Conservation (phyloP, 1,140 invertebrate species). For the Ips nitidus region DNA sequence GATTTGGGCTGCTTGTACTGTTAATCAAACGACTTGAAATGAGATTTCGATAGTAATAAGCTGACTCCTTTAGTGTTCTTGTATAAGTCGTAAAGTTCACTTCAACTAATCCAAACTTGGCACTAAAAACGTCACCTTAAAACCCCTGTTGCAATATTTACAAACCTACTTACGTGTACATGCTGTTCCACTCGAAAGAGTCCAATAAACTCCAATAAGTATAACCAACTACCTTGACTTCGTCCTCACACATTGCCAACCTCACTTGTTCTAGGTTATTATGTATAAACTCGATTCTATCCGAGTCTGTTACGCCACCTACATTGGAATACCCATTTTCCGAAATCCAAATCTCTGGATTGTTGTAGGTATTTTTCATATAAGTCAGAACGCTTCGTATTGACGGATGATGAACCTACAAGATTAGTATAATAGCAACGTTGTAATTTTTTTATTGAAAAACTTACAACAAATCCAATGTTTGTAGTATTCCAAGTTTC, state of each 20-base stretch:
- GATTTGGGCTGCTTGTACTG: too few species aligned
- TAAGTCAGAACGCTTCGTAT: slow-evolving; percentile 61
- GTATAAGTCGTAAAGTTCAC: slow-evolving; percentile 8
- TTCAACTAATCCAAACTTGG: slow-evolving; percentile 7
- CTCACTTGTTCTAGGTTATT: slow-evolving; percentile 10
- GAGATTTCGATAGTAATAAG: slow-evolving; percentile 26
- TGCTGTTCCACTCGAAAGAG: slow-evolving; percentile 63
- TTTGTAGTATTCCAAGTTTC: background rate
- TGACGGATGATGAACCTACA: slow-evolving; percentile 44
- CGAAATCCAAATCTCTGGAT: slow-evolving; percentile 65
- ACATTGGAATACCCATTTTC: slow-evolving; percentile 68
- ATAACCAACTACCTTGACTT: slow-evolving; percentile 55
- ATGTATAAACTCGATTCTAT: slow-evolving; percentile 32
- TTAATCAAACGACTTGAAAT: slow-evolving; percentile 13
- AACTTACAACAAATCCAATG: background rate
- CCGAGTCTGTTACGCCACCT: slow-evolving; percentile 28
- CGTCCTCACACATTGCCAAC: slow-evolving; percentile 44
- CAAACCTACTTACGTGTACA: slow-evolving; percentile 40
- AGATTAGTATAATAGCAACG: too few species aligned
- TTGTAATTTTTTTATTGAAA: too few species aligned
- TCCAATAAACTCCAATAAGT: slow-evolving; percentile 67
- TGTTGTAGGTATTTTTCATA: slow-evolving; percentile 63
- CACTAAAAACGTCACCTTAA: slow-evolving; percentile 2
- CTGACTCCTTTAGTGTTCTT: slow-evolving; percentile 15
- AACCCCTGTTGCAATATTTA: background rate